These are phyloP conservation scores for Dicerorhinus sumatrensis DNA, from an alignment of 2,113 vertebrate species.

Conservation along the genomic window DNA sequence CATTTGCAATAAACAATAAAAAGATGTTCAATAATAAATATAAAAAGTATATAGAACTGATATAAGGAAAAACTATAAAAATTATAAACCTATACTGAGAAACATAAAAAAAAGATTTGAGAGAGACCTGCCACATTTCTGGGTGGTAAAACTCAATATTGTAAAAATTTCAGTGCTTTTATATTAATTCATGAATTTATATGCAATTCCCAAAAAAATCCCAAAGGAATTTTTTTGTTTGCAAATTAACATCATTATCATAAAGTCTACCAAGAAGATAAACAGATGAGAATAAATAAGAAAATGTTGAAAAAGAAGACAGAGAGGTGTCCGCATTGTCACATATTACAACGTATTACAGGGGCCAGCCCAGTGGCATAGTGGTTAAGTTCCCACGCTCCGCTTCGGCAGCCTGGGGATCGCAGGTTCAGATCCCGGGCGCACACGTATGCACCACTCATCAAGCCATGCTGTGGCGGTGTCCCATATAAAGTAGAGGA, in stretches of 20 bases:
- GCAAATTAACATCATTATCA: not conserved
- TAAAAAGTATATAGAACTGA: not conserved
- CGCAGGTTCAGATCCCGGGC: too few relatives aligned
- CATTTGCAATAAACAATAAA: not conserved
- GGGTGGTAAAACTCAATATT: not conserved
- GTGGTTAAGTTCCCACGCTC: too few relatives aligned
- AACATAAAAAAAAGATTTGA: not conserved
- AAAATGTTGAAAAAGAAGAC: constrained; percentile 13
- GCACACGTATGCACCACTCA: too few relatives aligned
- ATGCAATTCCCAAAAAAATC: constrained; percentile 39
- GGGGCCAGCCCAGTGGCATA: too few relatives aligned
- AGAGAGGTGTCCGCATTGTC: not conserved
- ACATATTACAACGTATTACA: not conserved
- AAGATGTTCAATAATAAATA: constrained; percentile 2
- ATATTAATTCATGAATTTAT: constrained; percentile 32
- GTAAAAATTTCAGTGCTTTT: not conserved
- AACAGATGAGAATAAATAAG: not conserved
- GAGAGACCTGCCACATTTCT: not conserved
- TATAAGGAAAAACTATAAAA: not conserved
- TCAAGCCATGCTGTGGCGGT: too few relatives aligned
- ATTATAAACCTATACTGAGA: not conserved
- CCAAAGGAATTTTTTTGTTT: not conserved
- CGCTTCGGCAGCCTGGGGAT: too few relatives aligned
- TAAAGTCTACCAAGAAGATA: not conserved
- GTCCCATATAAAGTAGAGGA: too few relatives aligned